Conservation (phyloP, 2,888 invertebrate genomes). For the Digitonthophagus gazella region DNA sequence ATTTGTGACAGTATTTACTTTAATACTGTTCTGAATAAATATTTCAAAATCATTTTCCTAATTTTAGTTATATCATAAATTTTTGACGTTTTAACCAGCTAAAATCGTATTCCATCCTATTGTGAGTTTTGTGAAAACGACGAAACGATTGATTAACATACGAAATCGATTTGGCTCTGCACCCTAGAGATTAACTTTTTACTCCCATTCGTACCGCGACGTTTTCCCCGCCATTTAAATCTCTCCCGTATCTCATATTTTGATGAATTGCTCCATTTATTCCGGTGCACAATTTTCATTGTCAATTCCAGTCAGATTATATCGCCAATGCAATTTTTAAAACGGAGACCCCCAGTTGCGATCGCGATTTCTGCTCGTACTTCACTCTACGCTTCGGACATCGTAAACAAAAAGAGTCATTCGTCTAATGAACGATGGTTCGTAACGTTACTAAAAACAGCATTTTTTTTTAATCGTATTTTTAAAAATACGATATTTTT, state of each 20-base stretch:
- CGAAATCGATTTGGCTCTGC: slow-evolving; percentile 11
- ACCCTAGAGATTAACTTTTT: slow-evolving; percentile 14
- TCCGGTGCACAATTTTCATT: slow-evolving; percentile 12
- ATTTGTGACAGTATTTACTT: too few relatives aligned
- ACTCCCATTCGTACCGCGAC: background rate
- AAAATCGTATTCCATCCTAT: too few relatives aligned
- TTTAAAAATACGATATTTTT: too few relatives aligned
- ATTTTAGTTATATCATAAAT: too few relatives aligned
- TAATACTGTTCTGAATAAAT: too few relatives aligned
- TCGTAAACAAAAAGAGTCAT: background rate
- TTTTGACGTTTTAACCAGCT: too few relatives aligned
- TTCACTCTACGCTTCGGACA: background rate
- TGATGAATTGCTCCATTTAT: slow-evolving; percentile 17
- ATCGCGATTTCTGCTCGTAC: background rate
- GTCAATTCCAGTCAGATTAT: slow-evolving; percentile 16
- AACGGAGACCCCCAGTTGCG: background rate
- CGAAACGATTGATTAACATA: slow-evolving; percentile 13
- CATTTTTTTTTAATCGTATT: too few relatives aligned
- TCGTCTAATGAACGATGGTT: background rate
- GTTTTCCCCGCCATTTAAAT: background rate
- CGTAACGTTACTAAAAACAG: too few relatives aligned
- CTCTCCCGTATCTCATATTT: slow-evolving; percentile 11
- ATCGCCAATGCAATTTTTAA: slow-evolving; percentile 14
- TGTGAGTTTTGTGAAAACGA: background rate
- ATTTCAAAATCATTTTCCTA: too few relatives aligned